Evolutionary conservation across 2,797 vertebrate species (phyloP), one percentile per base, ranked within the genome.

Genomic region (Microctenopoma lineatum): DNA sequence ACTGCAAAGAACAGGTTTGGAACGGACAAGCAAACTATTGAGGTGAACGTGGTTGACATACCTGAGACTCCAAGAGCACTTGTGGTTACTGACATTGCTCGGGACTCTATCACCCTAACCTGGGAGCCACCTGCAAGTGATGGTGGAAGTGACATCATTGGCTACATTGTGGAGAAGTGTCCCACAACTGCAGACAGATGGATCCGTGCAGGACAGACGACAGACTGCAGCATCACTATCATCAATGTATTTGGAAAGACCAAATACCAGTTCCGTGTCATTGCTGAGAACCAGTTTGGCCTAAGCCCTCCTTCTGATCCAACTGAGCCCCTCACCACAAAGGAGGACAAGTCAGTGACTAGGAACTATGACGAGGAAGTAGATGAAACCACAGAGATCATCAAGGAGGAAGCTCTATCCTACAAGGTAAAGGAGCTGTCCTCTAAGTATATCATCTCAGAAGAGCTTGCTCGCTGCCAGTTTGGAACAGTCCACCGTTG

Each of bases 1-100:
- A 97, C 95, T 80, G 98, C 98, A 79, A 99, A 99, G 93, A 99
- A 99, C 90, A 95, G 98, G 84, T 99, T 99, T 83, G 98, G 98
- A 88, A 94, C 90, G 0, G 98, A 99, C 90, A 98, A 99, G 84
- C 98, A 99, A 92, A 99, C 98, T 59, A 95, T 99, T 80, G 98
- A 99, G 90, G 91, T 99, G 77, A 95, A 96, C 55, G 96, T 99
- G 59, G 97, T 96, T 38, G 98, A 99, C 89, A 96, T 98, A 59
- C 98, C 98, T 57, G 97, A 98, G 61, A 88, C 96, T 87, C 98
- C 98, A 68, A 96, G 96, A 87, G 95, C 94, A 75, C 88, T 99
- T 57, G 93, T 95, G 85, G 95, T 98, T 66, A 96, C 94, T 38
- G 95, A 98, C 0, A 77, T 99, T 81, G 88, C 94, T 78, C 94